Percentiles rank a stretch among this genome's conserved stretches.
Conservation (phyloP, 1,140 invertebrate species). For the Parasteatoda tepidariorum region DNA sequence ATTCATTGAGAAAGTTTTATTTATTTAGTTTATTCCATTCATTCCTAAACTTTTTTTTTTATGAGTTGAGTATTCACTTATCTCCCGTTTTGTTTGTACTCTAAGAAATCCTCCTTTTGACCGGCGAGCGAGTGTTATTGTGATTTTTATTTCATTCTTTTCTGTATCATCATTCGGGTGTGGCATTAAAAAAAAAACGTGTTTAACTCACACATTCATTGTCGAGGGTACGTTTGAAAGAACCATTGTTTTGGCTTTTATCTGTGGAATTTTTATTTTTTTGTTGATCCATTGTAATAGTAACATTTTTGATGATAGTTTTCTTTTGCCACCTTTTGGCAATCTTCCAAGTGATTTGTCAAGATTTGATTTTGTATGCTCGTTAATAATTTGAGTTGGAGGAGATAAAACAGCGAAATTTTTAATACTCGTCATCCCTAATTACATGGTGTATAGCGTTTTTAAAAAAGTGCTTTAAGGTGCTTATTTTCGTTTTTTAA, state of each 20-base stretch:
- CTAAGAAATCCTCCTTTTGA: neutral
- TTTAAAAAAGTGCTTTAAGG: too few species aligned
- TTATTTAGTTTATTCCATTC: neutral
- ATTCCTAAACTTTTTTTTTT: neutral
- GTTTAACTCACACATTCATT: neutral
- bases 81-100: neutral
- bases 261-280: neutral
- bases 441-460: too few species aligned
- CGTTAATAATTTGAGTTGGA: neutral
- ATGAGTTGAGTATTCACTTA: neutral
- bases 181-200: neutral
- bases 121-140: neutral
- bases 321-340: too few species aligned
- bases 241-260: neutral
- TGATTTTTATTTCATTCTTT: neutral
- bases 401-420: too few species aligned
- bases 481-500: too few species aligned
- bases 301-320: neutral
- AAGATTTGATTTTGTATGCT: too few species aligned
- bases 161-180: neutral
- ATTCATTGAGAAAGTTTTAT: slow-evolving; percentile 9
- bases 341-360: too few species aligned
- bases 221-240: neutral
- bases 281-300: neutral
- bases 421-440: too few species aligned